Conservation (phyloP, 1,140 invertebrate species). For the Drosophila funebris region DNA sequence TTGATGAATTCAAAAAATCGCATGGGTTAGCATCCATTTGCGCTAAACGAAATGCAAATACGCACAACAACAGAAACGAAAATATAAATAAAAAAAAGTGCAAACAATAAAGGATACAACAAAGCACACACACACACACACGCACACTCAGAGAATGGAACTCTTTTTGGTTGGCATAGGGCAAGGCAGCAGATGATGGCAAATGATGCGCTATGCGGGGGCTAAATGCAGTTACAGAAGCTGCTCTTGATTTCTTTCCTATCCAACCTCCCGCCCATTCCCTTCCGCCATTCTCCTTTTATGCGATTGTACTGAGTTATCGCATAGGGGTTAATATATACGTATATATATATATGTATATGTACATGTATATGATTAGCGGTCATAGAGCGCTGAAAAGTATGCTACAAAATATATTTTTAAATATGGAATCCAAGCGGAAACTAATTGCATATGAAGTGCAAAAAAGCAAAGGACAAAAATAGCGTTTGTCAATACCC, state of each 20-base stretch:
- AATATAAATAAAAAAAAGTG: too few species aligned
- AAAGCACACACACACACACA: not conserved
- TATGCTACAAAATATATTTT: constrained; percentile 12
- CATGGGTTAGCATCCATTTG: constrained; percentile 6
- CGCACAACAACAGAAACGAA: constrained; percentile 4
- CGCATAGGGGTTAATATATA: not conserved
- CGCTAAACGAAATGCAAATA: constrained; percentile 41
- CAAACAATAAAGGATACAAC: not conserved
- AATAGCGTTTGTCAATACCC: not conserved
- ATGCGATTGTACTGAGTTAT: not conserved
- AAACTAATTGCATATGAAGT: constrained; percentile 6
- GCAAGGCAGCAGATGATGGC: not conserved
- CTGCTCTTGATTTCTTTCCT: constrained; percentile 17
- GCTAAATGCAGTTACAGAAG: constrained; percentile 19
- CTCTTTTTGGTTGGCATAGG: not conserved
- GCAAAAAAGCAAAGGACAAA: not conserved
- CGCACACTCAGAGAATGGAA: too few species aligned
- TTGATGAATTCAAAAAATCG: constrained; percentile 31
- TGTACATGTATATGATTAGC: constrained; percentile 1
- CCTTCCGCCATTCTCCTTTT: not conserved
- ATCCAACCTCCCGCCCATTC: not conserved
- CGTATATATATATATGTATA: constrained; percentile 1
- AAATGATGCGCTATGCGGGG: constrained; percentile 9
- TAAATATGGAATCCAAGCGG: constrained; percentile 7
- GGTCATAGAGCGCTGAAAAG: constrained; percentile 8